Evolutionary conservation across 53 echinoderm and acorn worm genomes (phyloP), one percentile per base, ranked within the genome.

Genomic region (Mesocentrotus franciscanus): DNA sequence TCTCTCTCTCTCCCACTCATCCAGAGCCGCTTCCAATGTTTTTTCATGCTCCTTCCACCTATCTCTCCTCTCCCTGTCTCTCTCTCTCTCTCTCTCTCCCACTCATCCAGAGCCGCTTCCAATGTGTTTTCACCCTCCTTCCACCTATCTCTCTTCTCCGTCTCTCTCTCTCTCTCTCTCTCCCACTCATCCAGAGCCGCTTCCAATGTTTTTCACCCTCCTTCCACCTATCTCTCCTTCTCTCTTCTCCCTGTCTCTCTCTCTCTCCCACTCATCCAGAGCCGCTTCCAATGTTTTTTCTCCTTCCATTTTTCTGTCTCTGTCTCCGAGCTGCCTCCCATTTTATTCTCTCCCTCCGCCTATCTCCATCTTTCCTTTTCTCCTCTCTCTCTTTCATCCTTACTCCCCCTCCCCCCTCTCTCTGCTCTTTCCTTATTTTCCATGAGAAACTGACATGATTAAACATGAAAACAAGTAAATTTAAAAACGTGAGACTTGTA

Each of bases 121-220:
- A 39, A 39, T 39, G 39, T 39, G n/a, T n/a, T n/a, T n/a, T n/a
- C n/a, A n/a, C n/a, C n/a, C 9, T 7, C 56, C 8, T 4, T 32
- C 57, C n/a, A n/a, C n/a, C n/a, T n/a, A n/a, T n/a, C n/a, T n/a
- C n/a, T n/a, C n/a, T n/a, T 1, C 35, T 35, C 17, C 89, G 0
- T 58, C 4, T 89, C 59, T 26, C 89, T 89, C 85, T 85, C 56
- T 49, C 85, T 17, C 85, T 49, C 85, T 85, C 85, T 76, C 39
- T 3, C 39, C 39, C 1, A 39, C 39, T 39, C 39, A 39, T 39
- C 39, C 39, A 1, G 39, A 39, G 10, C 33, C 24, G n/a, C n/a
- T 7, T 1, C 14, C 14, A 29, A n/a, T 76, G 1, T 76, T 0
- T 26, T 18, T 76, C 5, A 1, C 14, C 39, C 39, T 39, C 1